phyloP scores from a whole-genome alignment of 2,797 vertebrate genomes.

The Scolopax rusticola region DNA sequence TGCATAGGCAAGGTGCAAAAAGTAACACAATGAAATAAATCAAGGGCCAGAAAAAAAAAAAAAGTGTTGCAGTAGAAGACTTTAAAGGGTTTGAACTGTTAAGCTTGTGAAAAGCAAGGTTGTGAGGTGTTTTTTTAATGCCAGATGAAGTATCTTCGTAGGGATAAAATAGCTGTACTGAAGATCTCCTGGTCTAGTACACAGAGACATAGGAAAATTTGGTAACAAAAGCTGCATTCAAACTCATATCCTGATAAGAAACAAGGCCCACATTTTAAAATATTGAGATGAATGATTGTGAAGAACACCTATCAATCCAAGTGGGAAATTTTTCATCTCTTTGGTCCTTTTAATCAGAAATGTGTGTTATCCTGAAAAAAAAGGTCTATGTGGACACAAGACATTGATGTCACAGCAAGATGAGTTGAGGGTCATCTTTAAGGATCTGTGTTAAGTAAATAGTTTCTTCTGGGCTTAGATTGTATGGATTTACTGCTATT shows the following conservation, averaged over 20 bases:
- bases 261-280: background rate
- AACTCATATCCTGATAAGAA: background rate
- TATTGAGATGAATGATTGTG: background rate
- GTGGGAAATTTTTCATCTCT: background rate
- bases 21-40: background rate
- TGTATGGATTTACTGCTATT: background rate
- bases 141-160: background rate
- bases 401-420: background rate
- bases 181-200: background rate
- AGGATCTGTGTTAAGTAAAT: background rate
- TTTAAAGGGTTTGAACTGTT: background rate
- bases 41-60: background rate
- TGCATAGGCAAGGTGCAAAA: background rate
- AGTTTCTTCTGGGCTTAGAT: background rate
- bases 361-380: background rate
- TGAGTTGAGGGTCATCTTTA: background rate
- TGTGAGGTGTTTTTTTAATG: background rate
- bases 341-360: background rate
- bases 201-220: background rate
- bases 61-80: background rate
- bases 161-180: background rate
- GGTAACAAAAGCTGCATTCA: background rate
- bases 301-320: background rate
- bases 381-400: background rate
- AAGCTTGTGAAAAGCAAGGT: background rate